These are phyloP conservation scores for Slavum lentiscoides DNA, from an alignment of 2,888 invertebrate genomes.

Conservation along the genomic window DNA sequence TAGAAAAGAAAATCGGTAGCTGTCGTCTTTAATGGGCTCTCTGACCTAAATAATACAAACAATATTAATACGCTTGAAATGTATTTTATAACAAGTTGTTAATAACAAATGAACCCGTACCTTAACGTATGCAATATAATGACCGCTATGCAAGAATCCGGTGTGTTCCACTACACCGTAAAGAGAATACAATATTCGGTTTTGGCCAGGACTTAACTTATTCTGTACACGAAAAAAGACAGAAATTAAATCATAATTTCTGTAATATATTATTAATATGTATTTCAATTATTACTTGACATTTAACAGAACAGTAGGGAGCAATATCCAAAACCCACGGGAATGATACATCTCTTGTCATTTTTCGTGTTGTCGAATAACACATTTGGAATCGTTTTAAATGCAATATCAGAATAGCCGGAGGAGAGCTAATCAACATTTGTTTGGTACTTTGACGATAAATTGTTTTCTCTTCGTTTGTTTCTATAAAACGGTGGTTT, in stretches of 20 bases:
- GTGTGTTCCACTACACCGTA: slow-evolving; percentile 96
- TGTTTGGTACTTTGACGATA: slow-evolving; percentile 83
- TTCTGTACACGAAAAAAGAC: slow-evolving; percentile 55
- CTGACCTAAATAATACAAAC: slow-evolving; percentile 40
- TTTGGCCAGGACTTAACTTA: slow-evolving; percentile 67
- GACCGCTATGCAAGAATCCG: slow-evolving; percentile 85
- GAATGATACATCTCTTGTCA: slow-evolving; percentile 84
- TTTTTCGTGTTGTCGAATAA: slow-evolving; percentile 76
- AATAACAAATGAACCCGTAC: slow-evolving; percentile 54
- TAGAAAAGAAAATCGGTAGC: slow-evolving; percentile 54
- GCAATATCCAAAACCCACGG: slow-evolving; percentile 83
- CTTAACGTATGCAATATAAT: slow-evolving; percentile 95
- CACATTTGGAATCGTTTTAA: slow-evolving; percentile 92
- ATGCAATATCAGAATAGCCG: slow-evolving; percentile 91
- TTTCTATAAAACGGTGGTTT: slow-evolving; percentile 15
- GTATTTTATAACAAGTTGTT: background rate
- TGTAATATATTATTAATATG: background rate
- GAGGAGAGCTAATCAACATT: slow-evolving; percentile 85
- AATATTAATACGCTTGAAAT: background rate
- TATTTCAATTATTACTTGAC: slow-evolving; percentile 59
- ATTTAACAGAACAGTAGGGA: slow-evolving; percentile 79
- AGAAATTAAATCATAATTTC: background rate
- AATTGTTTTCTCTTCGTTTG: slow-evolving; percentile 69
- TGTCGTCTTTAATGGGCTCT: slow-evolving; percentile 49
- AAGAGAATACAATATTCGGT: slow-evolving; percentile 78